Conservation (phyloP, 2,797 vertebrate genomes). For the Parotocinclus haroldoi region DNA sequence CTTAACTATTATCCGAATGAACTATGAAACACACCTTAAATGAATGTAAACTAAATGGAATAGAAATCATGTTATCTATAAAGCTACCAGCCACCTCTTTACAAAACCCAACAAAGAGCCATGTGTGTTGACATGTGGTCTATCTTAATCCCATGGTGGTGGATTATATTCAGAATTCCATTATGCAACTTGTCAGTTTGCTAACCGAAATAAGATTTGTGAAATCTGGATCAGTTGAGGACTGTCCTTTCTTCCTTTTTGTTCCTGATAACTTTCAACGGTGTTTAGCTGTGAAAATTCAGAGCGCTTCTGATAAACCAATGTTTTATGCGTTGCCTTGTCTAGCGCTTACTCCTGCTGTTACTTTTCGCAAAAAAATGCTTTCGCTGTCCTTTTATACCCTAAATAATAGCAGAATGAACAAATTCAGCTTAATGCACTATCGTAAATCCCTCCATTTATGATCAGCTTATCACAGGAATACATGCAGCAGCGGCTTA, state of each 20-base stretch:
- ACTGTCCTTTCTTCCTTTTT: neutral
- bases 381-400: slow-evolving; percentile 43
- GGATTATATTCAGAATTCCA: slow-evolving; percentile 39
- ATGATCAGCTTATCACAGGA: slow-evolving; percentile 62
- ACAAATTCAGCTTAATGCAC: slow-evolving; percentile 59
- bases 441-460: slow-evolving; percentile 61
- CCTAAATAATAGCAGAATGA: slow-evolving; percentile 58
- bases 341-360: slow-evolving; percentile 49
- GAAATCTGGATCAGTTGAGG: slow-evolving; percentile 41
- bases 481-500: slow-evolving; percentile 54
- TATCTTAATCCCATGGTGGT: too few species aligned
- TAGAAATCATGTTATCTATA: too few species aligned
- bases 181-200: slow-evolving; percentile 41
- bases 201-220: slow-evolving; percentile 35
- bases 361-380: slow-evolving; percentile 2
- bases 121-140: too few species aligned
- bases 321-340: slow-evolving; percentile 40
- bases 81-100: too few species aligned
- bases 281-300: slow-evolving; percentile 36
- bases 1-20: too few species aligned
- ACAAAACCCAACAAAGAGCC: too few species aligned
- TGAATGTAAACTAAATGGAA: too few species aligned
- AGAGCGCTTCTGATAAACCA: slow-evolving; percentile 35
- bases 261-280: slow-evolving; percentile 32
- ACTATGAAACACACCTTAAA: too few species aligned